Base-by-base conservation (phyloP, 2,888 invertebrate genomes). In the Esperia sulphurella region DNA sequence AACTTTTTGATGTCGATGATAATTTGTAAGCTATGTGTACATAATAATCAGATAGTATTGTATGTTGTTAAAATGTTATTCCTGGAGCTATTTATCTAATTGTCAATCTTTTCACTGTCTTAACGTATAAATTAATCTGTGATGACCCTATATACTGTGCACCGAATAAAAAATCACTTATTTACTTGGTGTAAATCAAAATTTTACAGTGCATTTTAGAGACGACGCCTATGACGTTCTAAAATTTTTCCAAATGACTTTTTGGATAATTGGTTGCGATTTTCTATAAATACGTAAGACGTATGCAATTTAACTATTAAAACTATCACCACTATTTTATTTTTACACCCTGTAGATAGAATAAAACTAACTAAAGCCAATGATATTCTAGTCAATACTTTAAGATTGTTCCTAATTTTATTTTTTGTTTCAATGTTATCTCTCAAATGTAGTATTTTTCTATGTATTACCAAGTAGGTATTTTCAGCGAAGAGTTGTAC, bases 21-120 rank as follows among this genome's bases (percentile, higher is more conserved):
- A 59, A 62, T 68, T 75, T 53, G 53, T 86, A 84, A 84, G 79
- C 71, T 84, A 71, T 79, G 63, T 88, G 86, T 88, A 87, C 74
- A 88, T 87, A 81, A 68, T 69, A n/a, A 35, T 35, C 49, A 43
- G 38, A 41, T 47, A 47, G 35, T 9, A 59, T 71, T 70, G 60
- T 69, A 75, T 80, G 73, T 79, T 75, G 68, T 77, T 75, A 29
- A 21, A 57, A 52, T 58, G 55, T 65, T 65, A 57, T 64, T 64
- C 57, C 53, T 9, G 33, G 21, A 35, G 14, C 35, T 45, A 39
- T n/a, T 13, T 33, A 31, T n/a, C 35, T 46, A 35, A 14, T 14
- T 39, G 14, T 14, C 12, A 45, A 10, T 47, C 41, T 40, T 12
- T 21, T 21, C 21, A 21, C 5, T 21, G 21, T 21, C 21, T 21